Evolutionary conservation across 2,797 vertebrate species (phyloP).

Genomic region (Gymnopithys bicolor): DNA sequence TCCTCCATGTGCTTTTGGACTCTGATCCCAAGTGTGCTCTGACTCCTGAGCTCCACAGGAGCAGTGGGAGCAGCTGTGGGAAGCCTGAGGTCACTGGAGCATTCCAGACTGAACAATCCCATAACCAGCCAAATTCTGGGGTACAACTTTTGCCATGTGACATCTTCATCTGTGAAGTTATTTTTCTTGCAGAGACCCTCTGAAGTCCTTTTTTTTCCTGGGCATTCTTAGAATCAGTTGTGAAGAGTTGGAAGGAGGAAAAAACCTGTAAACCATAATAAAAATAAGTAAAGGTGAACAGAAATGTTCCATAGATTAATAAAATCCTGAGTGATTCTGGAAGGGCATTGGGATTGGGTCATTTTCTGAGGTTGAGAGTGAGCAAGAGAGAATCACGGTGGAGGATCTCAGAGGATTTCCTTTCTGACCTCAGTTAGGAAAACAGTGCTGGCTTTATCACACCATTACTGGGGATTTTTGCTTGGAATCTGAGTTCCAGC

Average conservation of each 20-base stretch:
- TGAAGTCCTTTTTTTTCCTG: background rate
- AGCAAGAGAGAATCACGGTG: background rate
- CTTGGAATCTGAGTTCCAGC: background rate
- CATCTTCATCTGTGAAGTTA: background rate
- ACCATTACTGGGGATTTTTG: background rate
- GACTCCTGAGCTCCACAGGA: background rate
- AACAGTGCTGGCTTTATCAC: background rate
- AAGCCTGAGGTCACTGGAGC: accelerated
- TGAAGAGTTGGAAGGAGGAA: background rate
- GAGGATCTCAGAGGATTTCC: background rate
- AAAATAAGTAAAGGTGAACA: background rate
- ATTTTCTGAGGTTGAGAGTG: background rate
- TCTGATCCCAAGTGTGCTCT: background rate
- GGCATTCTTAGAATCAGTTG: background rate
- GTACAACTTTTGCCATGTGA: background rate
- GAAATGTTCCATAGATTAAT: background rate
- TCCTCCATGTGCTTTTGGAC: background rate
- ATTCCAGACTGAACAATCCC: background rate
- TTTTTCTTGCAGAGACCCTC: background rate
- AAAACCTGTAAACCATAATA: background rate
- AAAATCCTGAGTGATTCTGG: background rate
- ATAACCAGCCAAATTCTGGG: background rate
- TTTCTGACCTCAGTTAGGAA: background rate
- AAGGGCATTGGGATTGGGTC: background rate
- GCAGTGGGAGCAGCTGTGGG: background rate